Evolutionary conservation across 2,888 invertebrate genomes (phyloP).

Genomic region (Onchidella celtica): DNA sequence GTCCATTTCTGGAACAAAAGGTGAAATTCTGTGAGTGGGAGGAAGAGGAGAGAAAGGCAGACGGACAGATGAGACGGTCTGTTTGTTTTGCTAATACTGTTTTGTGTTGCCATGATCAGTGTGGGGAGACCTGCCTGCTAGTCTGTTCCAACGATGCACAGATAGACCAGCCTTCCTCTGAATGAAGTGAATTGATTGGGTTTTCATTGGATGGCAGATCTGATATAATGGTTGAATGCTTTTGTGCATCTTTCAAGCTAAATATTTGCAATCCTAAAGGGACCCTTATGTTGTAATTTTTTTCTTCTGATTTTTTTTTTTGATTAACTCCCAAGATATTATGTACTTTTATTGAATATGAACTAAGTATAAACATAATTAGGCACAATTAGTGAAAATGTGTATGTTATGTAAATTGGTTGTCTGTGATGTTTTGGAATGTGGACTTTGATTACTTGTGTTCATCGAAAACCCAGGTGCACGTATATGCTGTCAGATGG

Average conservation of each 20-base stretch:
- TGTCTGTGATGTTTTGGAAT: too few relatives aligned
- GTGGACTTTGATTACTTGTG: too few relatives aligned
- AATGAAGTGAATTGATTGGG: neutral
- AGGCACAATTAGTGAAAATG: neutral
- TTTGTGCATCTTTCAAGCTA: neutral
- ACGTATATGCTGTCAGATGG: too few relatives aligned
- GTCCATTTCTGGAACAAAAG: constrained; percentile 22
- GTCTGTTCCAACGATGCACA: too few relatives aligned
- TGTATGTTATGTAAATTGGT: too few relatives aligned
- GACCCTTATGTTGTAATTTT: neutral
- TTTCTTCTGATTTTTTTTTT: neutral
- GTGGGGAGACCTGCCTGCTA: too few relatives aligned
- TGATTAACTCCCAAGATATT: neutral
- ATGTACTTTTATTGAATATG: neutral
- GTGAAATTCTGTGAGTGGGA: constrained; percentile 10
- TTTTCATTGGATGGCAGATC: neutral
- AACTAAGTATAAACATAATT: neutral
- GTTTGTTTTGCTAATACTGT: too few relatives aligned
- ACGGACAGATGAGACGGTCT: too few relatives aligned
- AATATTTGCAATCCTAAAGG: neutral
- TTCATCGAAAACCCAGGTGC: too few relatives aligned
- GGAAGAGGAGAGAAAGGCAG: neutral
- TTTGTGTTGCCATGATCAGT: too few relatives aligned
- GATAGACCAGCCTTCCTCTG: too few relatives aligned
- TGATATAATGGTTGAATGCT: neutral